Evolutionary conservation across 2,113 vertebrate species (phyloP).

Genomic region (Fulica atra): DNA sequence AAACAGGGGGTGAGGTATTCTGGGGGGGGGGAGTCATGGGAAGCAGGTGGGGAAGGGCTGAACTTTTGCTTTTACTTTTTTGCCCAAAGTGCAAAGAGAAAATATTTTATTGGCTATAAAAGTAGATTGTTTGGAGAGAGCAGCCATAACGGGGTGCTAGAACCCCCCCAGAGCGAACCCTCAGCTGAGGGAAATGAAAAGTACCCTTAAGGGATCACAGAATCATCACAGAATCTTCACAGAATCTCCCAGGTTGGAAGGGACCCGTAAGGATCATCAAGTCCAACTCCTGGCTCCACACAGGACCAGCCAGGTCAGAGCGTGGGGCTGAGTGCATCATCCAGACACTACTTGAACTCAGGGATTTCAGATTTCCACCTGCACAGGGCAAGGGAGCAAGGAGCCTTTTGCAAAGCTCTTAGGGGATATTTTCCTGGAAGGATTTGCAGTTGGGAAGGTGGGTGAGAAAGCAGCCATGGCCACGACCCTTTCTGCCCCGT

Average conservation of each 20-base stretch:
- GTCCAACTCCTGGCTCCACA: too few species aligned
- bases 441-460: neutral
- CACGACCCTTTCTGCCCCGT: neutral
- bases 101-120: neutral
- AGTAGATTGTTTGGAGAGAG: neutral
- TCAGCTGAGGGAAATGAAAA: neutral
- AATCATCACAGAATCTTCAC: too few species aligned
- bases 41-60: neutral
- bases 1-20: neutral
- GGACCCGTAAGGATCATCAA: too few species aligned
- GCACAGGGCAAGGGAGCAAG: neutral
- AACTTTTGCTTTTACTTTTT: neutral
- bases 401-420: neutral
- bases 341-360: too few species aligned
- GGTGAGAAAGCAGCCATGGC: neutral
- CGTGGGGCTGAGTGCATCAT: too few species aligned
- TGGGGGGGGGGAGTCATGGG: too few species aligned
- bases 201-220: too few species aligned
- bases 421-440: neutral
- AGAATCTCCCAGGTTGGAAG: too few species aligned
- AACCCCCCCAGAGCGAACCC: neutral
- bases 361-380: too few species aligned
- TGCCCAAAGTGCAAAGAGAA: neutral
- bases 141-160: accelerated
- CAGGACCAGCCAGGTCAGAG: too few species aligned